Conservation (phyloP, 2,888 invertebrate genomes). For the Pilophorus perplexus region DNA sequence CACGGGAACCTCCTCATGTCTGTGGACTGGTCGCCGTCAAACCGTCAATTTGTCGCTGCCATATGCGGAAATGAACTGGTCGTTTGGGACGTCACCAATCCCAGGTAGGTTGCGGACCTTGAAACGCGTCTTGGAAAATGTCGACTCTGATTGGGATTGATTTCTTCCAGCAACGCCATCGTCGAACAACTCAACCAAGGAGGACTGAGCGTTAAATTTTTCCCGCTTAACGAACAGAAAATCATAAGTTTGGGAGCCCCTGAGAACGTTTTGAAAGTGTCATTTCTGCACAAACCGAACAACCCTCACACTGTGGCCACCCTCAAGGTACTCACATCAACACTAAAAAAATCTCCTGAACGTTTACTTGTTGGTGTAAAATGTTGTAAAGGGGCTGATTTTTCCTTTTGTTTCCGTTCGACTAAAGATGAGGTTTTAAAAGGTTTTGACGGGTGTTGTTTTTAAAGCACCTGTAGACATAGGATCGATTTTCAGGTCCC, state of each 20-base stretch:
- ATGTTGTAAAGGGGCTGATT: no score
- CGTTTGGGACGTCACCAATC: conserved; percentile 37
- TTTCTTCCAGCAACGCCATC: conserved; percentile 58
- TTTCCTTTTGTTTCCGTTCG: no score
- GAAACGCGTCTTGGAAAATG: background rate
- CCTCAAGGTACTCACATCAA: conserved; percentile 31
- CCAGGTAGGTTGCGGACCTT: conserved; percentile 18
- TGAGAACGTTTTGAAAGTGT: conserved; percentile 57
- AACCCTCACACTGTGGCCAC: conserved; percentile 11
- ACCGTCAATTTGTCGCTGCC: conserved; percentile 61
- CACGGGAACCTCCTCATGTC: conserved; percentile 62
- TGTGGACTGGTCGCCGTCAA: conserved; percentile 68
- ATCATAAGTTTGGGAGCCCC: conserved; percentile 67
- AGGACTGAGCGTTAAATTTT: conserved; percentile 62
- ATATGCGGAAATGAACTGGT: conserved; percentile 32
- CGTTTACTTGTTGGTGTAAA: no score
- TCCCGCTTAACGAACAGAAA: conserved; percentile 62
- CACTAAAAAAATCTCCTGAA: background rate
- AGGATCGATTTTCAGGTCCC: no score
- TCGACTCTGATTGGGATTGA: background rate
- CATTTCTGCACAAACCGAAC: conserved; percentile 15
- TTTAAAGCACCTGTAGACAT: background rate
- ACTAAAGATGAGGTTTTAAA: no score
- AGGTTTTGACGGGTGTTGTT: background rate
- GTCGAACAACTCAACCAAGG: conserved; percentile 62